A percentile compares a stretch with the other conserved stretches of the same genome.
Conservation (phyloP, 2,113 vertebrate genomes). For the Gulo gulo region DNA sequence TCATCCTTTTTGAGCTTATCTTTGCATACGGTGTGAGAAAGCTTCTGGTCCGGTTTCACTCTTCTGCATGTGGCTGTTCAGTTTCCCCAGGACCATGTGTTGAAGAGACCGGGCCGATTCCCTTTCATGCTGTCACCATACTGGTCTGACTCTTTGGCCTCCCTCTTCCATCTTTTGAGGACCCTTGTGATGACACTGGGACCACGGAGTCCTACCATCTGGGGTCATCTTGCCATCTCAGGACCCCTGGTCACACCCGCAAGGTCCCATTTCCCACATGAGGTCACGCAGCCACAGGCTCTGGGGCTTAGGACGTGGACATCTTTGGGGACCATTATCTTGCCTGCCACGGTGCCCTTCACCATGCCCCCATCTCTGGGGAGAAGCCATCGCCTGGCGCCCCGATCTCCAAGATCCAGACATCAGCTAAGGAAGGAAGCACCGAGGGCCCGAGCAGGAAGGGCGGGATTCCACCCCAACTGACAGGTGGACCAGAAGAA, state of each 20-base stretch:
- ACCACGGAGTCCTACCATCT: not conserved
- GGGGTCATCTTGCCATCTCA: no score
- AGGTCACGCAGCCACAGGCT: not conserved
- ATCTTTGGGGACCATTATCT: not conserved
- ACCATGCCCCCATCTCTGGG: not conserved
- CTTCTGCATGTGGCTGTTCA: not conserved
- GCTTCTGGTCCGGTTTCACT: not conserved
- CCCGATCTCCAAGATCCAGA: no score
- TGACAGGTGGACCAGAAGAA: rapidly evolving
- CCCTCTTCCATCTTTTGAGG: not conserved
- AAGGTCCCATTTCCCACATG: not conserved
- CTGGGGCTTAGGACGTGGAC: not conserved
- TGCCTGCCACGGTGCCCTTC: not conserved
- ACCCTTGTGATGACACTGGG: not conserved
- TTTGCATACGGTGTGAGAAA: not conserved
- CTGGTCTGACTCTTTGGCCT: not conserved
- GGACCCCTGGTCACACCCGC: not conserved
- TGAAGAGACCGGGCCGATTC: not conserved
- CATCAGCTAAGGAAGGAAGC: not conserved
- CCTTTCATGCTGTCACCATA: rapidly evolving
- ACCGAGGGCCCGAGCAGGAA: rapidly evolving
- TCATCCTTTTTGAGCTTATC: not conserved
- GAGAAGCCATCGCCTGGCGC: not conserved
- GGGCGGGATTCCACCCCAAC: not conserved
- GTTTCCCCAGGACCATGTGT: not conserved